Base-by-base conservation (phyloP, 2,113 vertebrate species). In the Vimba vimba region DNA sequence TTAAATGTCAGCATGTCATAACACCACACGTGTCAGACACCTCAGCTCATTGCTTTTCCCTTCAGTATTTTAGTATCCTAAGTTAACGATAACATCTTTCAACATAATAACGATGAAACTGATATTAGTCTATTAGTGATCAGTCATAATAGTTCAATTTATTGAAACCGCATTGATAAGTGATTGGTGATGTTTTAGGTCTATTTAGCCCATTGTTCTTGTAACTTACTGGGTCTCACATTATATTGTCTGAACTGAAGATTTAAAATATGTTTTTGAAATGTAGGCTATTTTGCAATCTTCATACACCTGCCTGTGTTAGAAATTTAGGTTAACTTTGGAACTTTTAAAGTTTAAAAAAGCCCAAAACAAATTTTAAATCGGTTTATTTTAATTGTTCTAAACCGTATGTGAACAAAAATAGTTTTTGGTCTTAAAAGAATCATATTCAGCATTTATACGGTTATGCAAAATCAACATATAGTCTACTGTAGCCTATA, bases 391-490 rank as follows among this genome's bases (percentile, higher is more conserved):
- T 45, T 23, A 74, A 74, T 45, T 27, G 12, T 19, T 23, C 13
- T 4, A 79, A 23, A 7, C 55, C 0, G 6, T 8, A 33, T 64
- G 15, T 79, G 33, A 62, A 43, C 23, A 57, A 39, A 2, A 60
- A 60, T 15, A 39, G 33, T 82, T 68, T 68, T 8, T 7, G 10
- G 43, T 68, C 62, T 30, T 30, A 11, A 82, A 82, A 52, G 2
- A 52, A 6, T 82, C 17, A 8, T n/a, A 52, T 69, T 69, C 45
- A 69, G 79, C 79, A 82, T 62, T 57, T 43, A 15, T 50, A 21
- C 60, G 0, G 13, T 68, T 52, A 82, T 80, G 76, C 76, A 62
- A 30, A 81, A 69, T 81, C 39, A 80, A 47, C 47, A 80, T 19
- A 52, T 52, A 43, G 43, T 8, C 50, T 17, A 79, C 76, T 71